phyloP scores from a whole-genome alignment of 2,113 vertebrate species.

The Ptilonorhynchus violaceus region DNA sequence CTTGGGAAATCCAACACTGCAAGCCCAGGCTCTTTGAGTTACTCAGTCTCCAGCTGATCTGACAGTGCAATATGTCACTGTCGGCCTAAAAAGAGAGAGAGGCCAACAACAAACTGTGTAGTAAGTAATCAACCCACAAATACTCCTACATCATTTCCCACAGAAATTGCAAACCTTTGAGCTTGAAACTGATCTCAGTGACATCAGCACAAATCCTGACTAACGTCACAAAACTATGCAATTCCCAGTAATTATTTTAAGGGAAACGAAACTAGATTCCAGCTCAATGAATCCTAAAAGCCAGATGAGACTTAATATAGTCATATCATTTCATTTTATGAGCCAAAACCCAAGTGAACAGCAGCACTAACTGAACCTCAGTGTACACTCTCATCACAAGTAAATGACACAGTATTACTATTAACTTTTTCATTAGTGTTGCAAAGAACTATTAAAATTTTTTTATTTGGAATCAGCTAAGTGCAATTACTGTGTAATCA shows the following conservation, averaged over 20 bases:
- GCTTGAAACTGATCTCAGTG: neutral
- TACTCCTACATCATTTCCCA: neutral
- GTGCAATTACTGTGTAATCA: neutral
- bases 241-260: neutral
- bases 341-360: neutral
- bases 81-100: neutral
- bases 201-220: neutral
- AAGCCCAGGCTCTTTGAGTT: neutral
- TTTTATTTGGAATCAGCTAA: neutral
- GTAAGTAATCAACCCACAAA: neutral
- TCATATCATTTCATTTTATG: neutral
- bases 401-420: neutral
- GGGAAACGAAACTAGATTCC: neutral
- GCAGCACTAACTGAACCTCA: conserved; percentile 2
- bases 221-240: neutral
- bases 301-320: neutral
- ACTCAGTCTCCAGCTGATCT: neutral
- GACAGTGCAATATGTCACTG: neutral
- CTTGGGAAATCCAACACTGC: neutral
- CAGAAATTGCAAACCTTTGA: neutral
- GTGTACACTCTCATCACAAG: neutral
- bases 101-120: neutral
- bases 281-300: neutral
- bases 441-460: neutral
- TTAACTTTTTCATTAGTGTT: neutral